A percentile compares a stretch with the other conserved stretches of the same genome.
Evolutionary conservation across 2,113 vertebrate species (phyloP).

Genomic region (Syrmaticus mikado): DNA sequence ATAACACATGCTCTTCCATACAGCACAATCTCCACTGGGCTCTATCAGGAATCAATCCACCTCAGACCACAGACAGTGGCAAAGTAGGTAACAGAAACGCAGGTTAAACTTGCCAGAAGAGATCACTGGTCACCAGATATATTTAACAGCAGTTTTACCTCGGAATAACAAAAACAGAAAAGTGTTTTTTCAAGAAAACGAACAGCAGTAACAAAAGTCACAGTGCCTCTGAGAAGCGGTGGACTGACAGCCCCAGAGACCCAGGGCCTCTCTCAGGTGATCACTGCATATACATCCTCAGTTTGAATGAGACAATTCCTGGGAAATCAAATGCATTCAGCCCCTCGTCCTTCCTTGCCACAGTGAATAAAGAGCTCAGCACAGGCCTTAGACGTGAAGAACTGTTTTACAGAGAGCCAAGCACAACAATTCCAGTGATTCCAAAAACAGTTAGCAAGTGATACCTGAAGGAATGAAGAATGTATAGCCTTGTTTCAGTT

Average conservation of each 20-base stretch:
- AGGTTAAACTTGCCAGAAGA: neutral
- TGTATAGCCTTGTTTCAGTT: conserved; percentile 92
- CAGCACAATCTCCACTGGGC: neutral
- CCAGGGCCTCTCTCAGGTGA: neutral
- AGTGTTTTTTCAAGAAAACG: neutral
- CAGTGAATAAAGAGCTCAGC: neutral
- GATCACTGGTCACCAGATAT: neutral
- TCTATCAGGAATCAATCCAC: neutral
- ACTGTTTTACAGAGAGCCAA: neutral
- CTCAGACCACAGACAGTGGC: neutral
- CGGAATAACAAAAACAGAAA: neutral
- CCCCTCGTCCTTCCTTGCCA: neutral
- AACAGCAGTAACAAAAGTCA: neutral
- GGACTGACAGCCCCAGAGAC: neutral
- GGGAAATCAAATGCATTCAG: neutral
- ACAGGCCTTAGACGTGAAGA: neutral
- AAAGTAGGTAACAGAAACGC: neutral
- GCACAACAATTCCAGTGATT: neutral
- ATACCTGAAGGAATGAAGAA: conserved; percentile 98
- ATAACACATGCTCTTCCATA: neutral
- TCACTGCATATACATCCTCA: neutral
- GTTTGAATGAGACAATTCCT: neutral
- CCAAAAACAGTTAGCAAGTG: neutral
- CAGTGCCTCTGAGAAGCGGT: neutral
- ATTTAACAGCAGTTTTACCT: neutral